Conservation (phyloP, 1,140 invertebrate species). For the Danaus plexippus region DNA sequence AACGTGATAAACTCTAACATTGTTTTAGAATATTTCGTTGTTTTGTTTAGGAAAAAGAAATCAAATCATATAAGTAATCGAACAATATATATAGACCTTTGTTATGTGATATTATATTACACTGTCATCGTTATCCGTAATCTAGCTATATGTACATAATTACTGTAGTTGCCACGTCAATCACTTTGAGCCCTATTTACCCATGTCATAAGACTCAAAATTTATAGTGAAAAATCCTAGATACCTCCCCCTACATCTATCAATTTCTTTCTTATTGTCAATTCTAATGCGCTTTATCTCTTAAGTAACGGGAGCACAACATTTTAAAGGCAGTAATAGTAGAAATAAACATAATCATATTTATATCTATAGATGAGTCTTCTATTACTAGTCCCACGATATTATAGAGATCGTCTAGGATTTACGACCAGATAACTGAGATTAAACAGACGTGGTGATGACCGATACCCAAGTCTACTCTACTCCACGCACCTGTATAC, state of each 20-base stretch:
- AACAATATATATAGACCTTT: too few relatives aligned
- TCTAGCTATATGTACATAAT: slow-evolving; percentile 12
- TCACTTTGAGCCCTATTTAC: slow-evolving; percentile 11
- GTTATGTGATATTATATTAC: too few relatives aligned
- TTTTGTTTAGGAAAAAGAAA: too few relatives aligned
- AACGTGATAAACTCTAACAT: too few relatives aligned
- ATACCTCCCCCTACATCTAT: slow-evolving; percentile 10
- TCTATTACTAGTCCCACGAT: too few relatives aligned
- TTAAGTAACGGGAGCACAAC: slow-evolving; percentile 26
- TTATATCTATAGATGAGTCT: slow-evolving; percentile 17
- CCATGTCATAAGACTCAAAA: slow-evolving; percentile 12
- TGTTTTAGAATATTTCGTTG: too few relatives aligned
- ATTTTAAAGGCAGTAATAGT: slow-evolving; percentile 35
- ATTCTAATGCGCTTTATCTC: slow-evolving; percentile 26
- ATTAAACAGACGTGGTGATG: too few relatives aligned
- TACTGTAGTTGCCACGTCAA: slow-evolving; percentile 11
- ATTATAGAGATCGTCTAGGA: too few relatives aligned
- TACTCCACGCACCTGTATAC: too few relatives aligned
- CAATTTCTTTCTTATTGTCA: slow-evolving; percentile 36
- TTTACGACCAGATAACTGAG: too few relatives aligned
- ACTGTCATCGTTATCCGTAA: background rate
- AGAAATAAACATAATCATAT: slow-evolving; percentile 29
- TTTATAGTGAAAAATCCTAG: slow-evolving; percentile 2
- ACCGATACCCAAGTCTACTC: too few relatives aligned
- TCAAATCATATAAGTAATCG: too few relatives aligned